A percentile compares a stretch with the other conserved stretches of the same genome.
These are phyloP conservation scores for Choloepus didactylus DNA, from an alignment of 2,797 vertebrate genomes.

Conservation along the genomic window DNA sequence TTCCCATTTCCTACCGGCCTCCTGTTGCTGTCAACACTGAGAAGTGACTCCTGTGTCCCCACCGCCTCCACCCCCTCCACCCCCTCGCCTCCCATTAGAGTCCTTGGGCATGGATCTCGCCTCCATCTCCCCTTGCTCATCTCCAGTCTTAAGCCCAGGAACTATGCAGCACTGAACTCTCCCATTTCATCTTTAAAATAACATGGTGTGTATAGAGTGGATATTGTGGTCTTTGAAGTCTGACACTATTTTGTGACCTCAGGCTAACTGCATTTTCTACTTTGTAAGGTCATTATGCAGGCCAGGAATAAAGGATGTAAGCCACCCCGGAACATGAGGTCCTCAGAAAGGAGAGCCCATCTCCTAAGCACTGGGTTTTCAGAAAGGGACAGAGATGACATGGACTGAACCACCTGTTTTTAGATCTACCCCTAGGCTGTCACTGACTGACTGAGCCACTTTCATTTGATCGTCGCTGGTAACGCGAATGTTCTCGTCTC, in stretches of 20 bases:
- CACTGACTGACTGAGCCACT: rapidly evolving
- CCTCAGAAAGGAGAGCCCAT: neutral
- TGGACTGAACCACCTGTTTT: neutral
- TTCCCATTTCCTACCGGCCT: neutral
- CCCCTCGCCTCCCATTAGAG: neutral
- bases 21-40: neutral
- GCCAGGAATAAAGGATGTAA: neutral
- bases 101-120: rapidly evolving
- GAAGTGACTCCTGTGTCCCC: neutral
- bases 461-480: neutral
- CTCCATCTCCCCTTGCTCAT: rapidly evolving
- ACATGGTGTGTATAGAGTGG: neutral
- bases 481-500: neutral
- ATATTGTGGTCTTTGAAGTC: neutral
- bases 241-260: neutral
- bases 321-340: neutral
- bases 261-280: neutral
- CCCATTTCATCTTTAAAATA: neutral
- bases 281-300: neutral
- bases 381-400: neutral
- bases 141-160: neutral
- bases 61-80: rapidly evolving
- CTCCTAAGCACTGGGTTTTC: neutral
- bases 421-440: neutral
- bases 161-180: neutral